Percentiles rank a stretch among this genome's conserved stretches.
Evolutionary conservation across 2,888 invertebrate genomes (phyloP).

Genomic region (Trichopoda pennipes): DNA sequence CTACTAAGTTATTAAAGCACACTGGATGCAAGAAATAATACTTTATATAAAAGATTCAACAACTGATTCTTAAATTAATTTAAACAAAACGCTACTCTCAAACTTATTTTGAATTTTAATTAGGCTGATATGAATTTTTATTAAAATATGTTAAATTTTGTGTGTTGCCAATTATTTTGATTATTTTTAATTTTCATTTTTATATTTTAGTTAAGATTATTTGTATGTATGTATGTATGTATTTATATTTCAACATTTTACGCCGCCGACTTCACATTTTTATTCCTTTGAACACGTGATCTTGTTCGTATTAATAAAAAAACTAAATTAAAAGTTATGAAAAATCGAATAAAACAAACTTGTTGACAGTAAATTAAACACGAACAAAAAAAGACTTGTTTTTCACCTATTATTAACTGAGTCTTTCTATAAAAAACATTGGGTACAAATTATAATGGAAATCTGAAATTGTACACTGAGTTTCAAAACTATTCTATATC

Average conservation of each 20-base stretch:
- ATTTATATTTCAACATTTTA: conserved; percentile 24
- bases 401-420: conserved; percentile 20
- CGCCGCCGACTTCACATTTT: not conserved
- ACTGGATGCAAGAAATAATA: too few relatives aligned
- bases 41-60: not conserved
- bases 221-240: not conserved
- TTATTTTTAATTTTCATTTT: conserved; percentile 37
- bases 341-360: conserved; percentile 22
- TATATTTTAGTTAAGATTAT: conserved; percentile 46
- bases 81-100: conserved; percentile 18
- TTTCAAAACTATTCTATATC: not conserved
- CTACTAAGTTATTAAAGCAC: too few relatives aligned
- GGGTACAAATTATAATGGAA: not conserved
- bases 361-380: conserved; percentile 56
- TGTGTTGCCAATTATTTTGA: not conserved
- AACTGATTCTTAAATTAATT: conserved; percentile 13
- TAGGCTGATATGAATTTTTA: conserved; percentile 1
- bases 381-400: conserved; percentile 51
- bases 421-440: not conserved
- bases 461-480: not conserved
- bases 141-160: conserved; percentile 4
- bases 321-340: conserved; percentile 25
- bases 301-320: conserved; percentile 62
- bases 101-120: conserved; percentile 35
- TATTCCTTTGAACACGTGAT: conserved; percentile 60